Percentiles rank a stretch among this genome's conserved stretches.
These are phyloP conservation scores for Eupithecia abbreviata DNA, from an alignment of 2,888 invertebrate genomes.

Conservation along the genomic window DNA sequence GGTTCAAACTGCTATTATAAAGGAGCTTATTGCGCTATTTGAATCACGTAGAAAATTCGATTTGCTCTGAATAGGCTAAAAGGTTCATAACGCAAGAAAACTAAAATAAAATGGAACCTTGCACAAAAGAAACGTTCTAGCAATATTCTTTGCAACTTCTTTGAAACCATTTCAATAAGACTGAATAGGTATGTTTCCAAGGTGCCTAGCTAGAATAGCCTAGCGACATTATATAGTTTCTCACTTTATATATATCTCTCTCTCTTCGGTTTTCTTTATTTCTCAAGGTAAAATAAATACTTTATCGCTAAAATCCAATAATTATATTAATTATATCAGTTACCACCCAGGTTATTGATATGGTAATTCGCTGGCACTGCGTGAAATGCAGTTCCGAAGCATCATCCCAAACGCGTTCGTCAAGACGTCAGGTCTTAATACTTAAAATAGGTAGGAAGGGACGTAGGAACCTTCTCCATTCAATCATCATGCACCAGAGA, in stretches of 20 bases:
- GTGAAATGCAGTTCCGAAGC: no score
- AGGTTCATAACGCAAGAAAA: conserved; percentile 40
- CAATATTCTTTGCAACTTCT: conserved; percentile 27
- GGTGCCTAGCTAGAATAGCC: neutral
- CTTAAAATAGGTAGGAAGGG: no score
- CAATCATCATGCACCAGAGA: no score
- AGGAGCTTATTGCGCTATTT: conserved; percentile 1
- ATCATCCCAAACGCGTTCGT: no score
- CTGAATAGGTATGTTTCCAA: neutral
- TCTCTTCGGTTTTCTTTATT: no score
- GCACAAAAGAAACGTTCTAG: conserved; percentile 38
- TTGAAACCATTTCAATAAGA: conserved; percentile 11
- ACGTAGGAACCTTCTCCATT: no score
- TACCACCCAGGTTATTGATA: no score
- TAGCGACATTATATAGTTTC: neutral
- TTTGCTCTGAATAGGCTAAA: conserved; percentile 37
- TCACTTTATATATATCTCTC: neutral
- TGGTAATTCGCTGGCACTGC: no score
- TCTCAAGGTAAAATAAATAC: neutral
- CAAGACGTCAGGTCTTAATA: no score
- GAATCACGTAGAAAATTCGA: conserved; percentile 41
- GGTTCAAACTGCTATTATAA: neutral
- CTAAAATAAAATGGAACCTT: conserved; percentile 36
- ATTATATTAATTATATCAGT: no score
- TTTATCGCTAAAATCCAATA: no score